Evolutionary conservation across 2,888 invertebrate species (phyloP).

Genomic region (Drosophila leonis): DNA sequence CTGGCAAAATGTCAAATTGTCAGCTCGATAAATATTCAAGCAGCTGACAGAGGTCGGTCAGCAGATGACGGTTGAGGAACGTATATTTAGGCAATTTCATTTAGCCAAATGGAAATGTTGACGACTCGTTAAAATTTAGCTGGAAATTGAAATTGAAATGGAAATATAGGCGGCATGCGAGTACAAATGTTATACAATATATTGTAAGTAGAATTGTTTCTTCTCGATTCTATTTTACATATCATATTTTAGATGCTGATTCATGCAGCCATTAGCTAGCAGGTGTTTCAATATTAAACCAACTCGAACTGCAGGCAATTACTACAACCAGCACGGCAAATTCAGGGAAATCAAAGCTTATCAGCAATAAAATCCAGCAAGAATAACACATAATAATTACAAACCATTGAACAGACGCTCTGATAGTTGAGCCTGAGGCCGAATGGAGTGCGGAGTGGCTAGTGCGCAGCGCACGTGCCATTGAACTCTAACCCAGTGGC

Average conservation of each 20-base stretch:
- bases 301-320: constrained; percentile 16
- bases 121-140: background rate
- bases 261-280: background rate
- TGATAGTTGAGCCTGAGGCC: background rate
- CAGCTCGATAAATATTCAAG: constrained; percentile 15
- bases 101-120: constrained; percentile 2
- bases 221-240: background rate
- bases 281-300: constrained; percentile 16
- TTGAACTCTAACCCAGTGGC: constrained; percentile 69
- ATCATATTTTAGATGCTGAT: background rate
- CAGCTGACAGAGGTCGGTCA: constrained; percentile 13
- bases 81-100: constrained; percentile 25
- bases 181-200: background rate
- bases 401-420: constrained; percentile 15
- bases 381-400: constrained; percentile 26
- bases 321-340: background rate
- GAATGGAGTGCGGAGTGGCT: background rate
- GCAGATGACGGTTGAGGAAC: constrained; percentile 4
- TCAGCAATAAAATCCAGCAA: constrained; percentile 20
- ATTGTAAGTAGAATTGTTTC: background rate
- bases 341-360: constrained; percentile 27
- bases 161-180: background rate
- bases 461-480: constrained; percentile 23
- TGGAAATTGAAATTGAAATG: background rate
- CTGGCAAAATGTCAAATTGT: constrained; percentile 34